Conservation (phyloP, 2,797 vertebrate species). For the Rachycentron canadum region DNA sequence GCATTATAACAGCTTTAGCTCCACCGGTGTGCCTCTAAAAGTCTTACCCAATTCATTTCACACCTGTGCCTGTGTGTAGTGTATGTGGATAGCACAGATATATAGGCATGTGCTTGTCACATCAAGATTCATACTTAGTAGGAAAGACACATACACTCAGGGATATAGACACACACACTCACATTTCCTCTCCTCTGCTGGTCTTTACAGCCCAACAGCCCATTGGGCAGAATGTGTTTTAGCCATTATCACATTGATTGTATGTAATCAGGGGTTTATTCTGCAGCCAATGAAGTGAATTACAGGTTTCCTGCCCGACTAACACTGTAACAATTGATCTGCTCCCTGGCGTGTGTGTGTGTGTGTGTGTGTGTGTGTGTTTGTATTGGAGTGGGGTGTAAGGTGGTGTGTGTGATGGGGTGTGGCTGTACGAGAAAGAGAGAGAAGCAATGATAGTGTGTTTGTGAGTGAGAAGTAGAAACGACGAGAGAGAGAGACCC, state of each 20-base stretch:
- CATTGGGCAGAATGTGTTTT: constrained; percentile 90
- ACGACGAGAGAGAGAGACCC: constrained; percentile 47
- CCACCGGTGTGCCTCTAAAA: constrained; percentile 32
- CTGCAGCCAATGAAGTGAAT: constrained; percentile 93
- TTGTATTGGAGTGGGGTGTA: constrained; percentile 6
- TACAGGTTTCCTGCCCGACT: constrained; percentile 91
- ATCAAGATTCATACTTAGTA: constrained; percentile 51
- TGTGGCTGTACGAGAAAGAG: constrained; percentile 45
- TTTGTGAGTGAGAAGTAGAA: constrained; percentile 66
- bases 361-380: constrained; percentile 58
- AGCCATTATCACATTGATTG: constrained; percentile 91
- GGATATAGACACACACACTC: constrained; percentile 61
- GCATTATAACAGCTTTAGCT: constrained; percentile 61
- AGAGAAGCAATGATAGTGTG: constrained; percentile 61
- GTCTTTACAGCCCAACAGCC: constrained; percentile 78
- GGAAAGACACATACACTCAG: constrained; percentile 27
- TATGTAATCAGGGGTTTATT: constrained; percentile 92
- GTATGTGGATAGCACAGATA: constrained; percentile 17
- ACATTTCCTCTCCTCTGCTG: constrained; percentile 51
- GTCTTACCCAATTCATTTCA: constrained; percentile 55
- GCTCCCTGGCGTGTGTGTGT: constrained; percentile 77
- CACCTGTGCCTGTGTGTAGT: constrained; percentile 31
- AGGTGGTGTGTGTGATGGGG: constrained; percentile 9
- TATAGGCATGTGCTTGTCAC: constrained; percentile 33
- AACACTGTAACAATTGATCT: constrained; percentile 98